phyloP scores from a whole-genome alignment of 2,888 invertebrate genomes.

The Biston stratarius region DNA sequence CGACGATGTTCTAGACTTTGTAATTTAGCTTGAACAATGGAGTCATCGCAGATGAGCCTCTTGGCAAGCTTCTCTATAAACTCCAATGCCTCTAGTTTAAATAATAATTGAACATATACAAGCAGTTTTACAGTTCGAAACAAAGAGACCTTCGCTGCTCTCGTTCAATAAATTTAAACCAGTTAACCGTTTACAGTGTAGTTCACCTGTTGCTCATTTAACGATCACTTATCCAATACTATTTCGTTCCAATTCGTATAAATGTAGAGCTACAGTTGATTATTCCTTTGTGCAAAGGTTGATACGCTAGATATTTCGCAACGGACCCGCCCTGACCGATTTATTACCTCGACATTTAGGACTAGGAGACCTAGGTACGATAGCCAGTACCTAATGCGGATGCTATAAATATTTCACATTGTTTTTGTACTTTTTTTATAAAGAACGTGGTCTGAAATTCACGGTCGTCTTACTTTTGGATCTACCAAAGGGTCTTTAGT shows the following conservation, averaged over 20 bases:
- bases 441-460: too few species aligned
- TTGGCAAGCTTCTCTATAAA: too few species aligned
- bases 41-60: too few species aligned
- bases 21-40: too few species aligned
- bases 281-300: conserved; percentile 32
- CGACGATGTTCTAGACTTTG: too few species aligned
- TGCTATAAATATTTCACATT: background rate
- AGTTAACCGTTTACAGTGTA: background rate
- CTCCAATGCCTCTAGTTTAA: too few species aligned
- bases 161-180: too few species aligned
- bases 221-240: conserved; percentile 1
- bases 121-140: too few species aligned
- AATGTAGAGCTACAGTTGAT: conserved; percentile 10
- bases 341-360: conserved; percentile 33
- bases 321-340: conserved; percentile 29
- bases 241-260: conserved; percentile 10
- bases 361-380: conserved; percentile 17
- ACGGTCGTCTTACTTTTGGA: too few species aligned
- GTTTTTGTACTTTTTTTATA: background rate
- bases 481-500: too few species aligned
- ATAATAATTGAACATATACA: too few species aligned
- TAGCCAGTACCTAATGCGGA: conserved; percentile 3
- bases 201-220: conserved; percentile 4
- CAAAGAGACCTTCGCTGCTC: background rate
- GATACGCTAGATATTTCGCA: conserved; percentile 21